Base-by-base conservation (phyloP, 1,140 invertebrate species). In the Holcopasites calliopsidis region DNA sequence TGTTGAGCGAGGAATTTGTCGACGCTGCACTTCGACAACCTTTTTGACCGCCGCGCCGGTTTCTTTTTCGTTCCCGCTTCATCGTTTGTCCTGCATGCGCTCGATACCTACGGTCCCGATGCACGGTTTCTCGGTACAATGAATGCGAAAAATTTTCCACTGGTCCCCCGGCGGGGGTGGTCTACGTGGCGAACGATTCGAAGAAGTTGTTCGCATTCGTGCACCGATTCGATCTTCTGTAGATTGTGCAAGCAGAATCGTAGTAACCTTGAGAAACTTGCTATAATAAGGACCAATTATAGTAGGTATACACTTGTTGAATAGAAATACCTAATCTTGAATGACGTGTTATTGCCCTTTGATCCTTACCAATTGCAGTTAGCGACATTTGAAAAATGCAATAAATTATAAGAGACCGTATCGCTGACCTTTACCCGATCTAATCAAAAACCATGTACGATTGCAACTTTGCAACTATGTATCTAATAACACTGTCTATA, bases 1-100 rank as follows among this genome's bases (percentile, higher is more conserved):
- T 86, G 84, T 86, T 86, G 78, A 88, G 82, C 79, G 80, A 87
- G 89, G 89, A 90, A 91, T 90, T 89, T 86, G 90, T 87, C 88
- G 89, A 91, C 86, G 85, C 77, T 84, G 89, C 89, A 86, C 52
- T 83, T 87, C 74, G 76, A 83, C 77, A 80, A 87, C 82, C 86
- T 85, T n/a, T n/a, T n/a, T n/a, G n/a, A n/a, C 55, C 50, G 71
- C 18, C 55, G n/a, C 26, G 49, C 61, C 75, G 77, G 69, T 81
- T 83, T 58, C 81, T 83, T 85, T 35, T 66, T 47, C 74, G 42
- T 76, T 77, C 44, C 76, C 54, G 33, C 70, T 47, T 65, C 58
- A 44, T 70, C 66, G 73, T 72, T 75, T 58, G 62, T 8, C 61
- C 73, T 75, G 42, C 11, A 6, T 47, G 49, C 50, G 71, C 49